A percentile compares a stretch with the other conserved stretches of the same genome.
Conservation (phyloP, 2,888 invertebrate genomes). For the Cataglyphis cursor region DNA sequence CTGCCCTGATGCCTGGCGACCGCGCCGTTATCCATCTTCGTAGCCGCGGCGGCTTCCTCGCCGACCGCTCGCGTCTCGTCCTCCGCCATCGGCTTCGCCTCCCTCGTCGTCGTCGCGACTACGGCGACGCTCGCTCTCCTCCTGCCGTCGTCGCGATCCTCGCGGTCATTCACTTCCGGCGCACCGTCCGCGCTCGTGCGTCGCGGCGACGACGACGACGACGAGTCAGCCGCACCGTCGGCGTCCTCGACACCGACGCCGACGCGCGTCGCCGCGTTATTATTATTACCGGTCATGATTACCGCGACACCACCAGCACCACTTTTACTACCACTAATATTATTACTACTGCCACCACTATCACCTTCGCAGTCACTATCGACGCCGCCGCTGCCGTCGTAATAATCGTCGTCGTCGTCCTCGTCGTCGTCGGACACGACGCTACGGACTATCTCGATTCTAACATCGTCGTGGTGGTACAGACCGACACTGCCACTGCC, state of each 20-base stretch:
- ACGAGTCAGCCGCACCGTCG: slow-evolving; percentile 24
- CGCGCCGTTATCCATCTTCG: slow-evolving; percentile 52
- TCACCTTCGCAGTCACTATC: slow-evolving; percentile 47
- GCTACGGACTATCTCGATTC: slow-evolving; percentile 66
- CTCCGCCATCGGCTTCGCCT: not conserved
- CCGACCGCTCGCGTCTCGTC: not conserved
- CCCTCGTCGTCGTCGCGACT: slow-evolving; percentile 78
- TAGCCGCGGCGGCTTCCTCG: slow-evolving; percentile 58
- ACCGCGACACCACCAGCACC: slow-evolving; percentile 50
- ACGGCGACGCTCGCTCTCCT: slow-evolving; percentile 86
- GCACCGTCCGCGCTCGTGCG: slow-evolving; percentile 38
- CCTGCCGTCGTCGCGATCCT: slow-evolving; percentile 71
- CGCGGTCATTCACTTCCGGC: slow-evolving; percentile 58
- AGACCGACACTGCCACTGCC: slow-evolving; percentile 64
- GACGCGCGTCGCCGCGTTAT: slow-evolving; percentile 44
- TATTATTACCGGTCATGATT: slow-evolving; percentile 47
- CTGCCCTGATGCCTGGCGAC: slow-evolving; percentile 78
- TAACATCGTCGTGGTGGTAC: slow-evolving; percentile 61
- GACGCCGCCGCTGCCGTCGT: slow-evolving; percentile 35
- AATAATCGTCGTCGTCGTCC: slow-evolving; percentile 30
- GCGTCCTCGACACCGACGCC: slow-evolving; percentile 31
- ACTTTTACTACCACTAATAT: slow-evolving; percentile 48
- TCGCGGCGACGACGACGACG: slow-evolving; percentile 25
- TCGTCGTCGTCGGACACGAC: slow-evolving; percentile 53
- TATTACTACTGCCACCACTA: slow-evolving; percentile 35